These are phyloP conservation scores for Fistularia tabacaria DNA, from an alignment of 2,797 vertebrate species.

Conservation along the genomic window DNA sequence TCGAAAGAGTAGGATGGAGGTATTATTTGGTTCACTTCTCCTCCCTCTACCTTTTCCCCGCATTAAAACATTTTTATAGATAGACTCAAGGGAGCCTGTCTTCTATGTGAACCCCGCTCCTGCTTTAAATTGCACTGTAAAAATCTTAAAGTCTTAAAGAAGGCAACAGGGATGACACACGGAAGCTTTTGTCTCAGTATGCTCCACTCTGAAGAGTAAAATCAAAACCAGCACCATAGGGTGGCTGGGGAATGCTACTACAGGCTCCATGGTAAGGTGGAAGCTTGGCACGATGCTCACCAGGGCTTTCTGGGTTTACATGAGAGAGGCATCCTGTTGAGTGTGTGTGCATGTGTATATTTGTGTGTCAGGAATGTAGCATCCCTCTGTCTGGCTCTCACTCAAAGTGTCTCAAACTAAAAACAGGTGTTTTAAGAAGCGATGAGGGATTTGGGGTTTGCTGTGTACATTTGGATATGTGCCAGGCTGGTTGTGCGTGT, in stretches of 20 bases:
- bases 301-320: constrained; percentile 40
- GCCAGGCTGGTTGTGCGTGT: constrained; percentile 17
- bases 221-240: constrained; percentile 50
- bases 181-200: constrained; percentile 48
- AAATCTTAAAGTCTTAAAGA: constrained; percentile 33
- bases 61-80: constrained; percentile 39
- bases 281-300: constrained; percentile 46
- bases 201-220: constrained; percentile 33
- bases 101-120: constrained; percentile 40
- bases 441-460: constrained; percentile 23
- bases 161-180: constrained; percentile 24
- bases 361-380: constrained; percentile 41
- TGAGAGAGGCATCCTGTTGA: constrained; percentile 42
- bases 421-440: constrained; percentile 42
- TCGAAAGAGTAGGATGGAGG: constrained; percentile 41
- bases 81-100: constrained; percentile 30
- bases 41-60: constrained; percentile 5
- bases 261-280: constrained; percentile 41
- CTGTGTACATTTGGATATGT: constrained; percentile 1
- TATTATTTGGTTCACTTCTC: constrained; percentile 35
- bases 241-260: constrained; percentile 48
- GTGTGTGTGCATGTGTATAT: constrained; percentile 19
- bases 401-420: constrained; percentile 49
- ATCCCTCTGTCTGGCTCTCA: constrained; percentile 31
- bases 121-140: constrained; percentile 46